phyloP scores from a whole-genome alignment of 1,140 invertebrate species.

The Yoshiicerus persimilis region DNA sequence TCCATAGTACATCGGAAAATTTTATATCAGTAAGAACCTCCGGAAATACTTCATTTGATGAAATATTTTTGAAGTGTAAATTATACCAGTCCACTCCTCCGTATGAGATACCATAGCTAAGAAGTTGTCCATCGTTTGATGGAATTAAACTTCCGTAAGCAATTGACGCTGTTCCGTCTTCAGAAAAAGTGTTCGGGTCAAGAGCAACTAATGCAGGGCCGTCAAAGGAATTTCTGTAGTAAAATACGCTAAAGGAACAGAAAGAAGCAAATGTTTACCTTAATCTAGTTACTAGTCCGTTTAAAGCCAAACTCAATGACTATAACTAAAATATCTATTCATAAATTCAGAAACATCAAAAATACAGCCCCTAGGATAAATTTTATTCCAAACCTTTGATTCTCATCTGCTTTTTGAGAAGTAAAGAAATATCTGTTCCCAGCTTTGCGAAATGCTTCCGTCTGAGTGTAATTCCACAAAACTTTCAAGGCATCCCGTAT shows the following conservation, averaged over 20 bases:
- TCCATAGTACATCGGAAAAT: conserved; percentile 89
- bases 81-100: conserved; percentile 95
- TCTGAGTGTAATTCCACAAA: conserved; percentile 72
- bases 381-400: background rate
- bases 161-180: conserved; percentile 74
- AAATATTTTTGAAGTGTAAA: conserved; percentile 78
- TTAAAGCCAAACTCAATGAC: too few species aligned
- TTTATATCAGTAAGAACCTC: conserved; percentile 90
- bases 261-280: too few species aligned
- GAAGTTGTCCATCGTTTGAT: conserved; percentile 85
- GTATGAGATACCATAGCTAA: conserved; percentile 87
- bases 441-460: background rate
- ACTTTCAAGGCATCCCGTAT: conserved; percentile 78
- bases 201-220: conserved; percentile 62
- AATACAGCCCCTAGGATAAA: too few species aligned
- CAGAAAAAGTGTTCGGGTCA: conserved; percentile 65
- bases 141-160: conserved; percentile 67
- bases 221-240: conserved; percentile 58
- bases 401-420: background rate
- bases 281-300: too few species aligned
- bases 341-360: too few species aligned
- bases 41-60: conserved; percentile 79
- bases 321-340: too few species aligned
- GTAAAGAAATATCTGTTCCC: background rate
- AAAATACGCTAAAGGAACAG: conserved; percentile 58